Evolutionary conservation across 1,140 invertebrate genomes (phyloP).

Genomic region (Melitaea cinxia): DNA sequence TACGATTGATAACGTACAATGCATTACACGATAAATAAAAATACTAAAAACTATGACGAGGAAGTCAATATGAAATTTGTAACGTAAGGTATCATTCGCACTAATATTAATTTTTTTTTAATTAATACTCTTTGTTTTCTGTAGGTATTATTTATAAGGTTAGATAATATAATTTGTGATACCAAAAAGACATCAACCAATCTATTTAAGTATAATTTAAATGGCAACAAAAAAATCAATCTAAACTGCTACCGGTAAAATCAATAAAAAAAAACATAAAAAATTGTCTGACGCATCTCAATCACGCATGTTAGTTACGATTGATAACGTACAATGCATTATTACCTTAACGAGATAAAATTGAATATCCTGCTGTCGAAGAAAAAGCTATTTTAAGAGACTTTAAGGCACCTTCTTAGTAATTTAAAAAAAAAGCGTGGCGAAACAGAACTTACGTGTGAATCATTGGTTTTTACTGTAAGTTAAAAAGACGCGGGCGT

Average conservation of each 20-base stretch:
- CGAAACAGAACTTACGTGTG: conserved; percentile 53
- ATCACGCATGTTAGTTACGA: conserved; percentile 20
- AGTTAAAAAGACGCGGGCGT: conserved; percentile 24
- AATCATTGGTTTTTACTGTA: conserved; percentile 43
- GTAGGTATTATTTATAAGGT: too few relatives aligned
- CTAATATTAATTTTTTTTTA: too few relatives aligned
- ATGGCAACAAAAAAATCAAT: neutral
- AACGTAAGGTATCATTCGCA: too few relatives aligned
- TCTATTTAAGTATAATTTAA: neutral
- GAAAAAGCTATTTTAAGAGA: conserved; percentile 26
- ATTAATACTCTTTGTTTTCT: too few relatives aligned
- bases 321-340: conserved; percentile 50
- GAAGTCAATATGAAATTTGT: too few relatives aligned
- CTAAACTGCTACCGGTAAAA: conserved; percentile 1
- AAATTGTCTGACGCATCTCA: neutral
- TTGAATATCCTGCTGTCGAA: conserved; percentile 54
- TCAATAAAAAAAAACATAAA: neutral
- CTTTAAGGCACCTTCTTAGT: conserved; percentile 36
- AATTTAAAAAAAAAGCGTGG: conserved; percentile 63
- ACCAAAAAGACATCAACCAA: too few relatives aligned
- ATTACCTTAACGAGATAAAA: conserved; percentile 58
- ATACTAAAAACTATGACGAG: too few relatives aligned
- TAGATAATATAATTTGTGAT: too few relatives aligned
- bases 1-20: conserved; percentile 48
- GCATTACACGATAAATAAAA: too few relatives aligned